Conservation (phyloP, 35 echinoderm and acorn worm genomes). For the Heliocidaris tuberculata region DNA sequence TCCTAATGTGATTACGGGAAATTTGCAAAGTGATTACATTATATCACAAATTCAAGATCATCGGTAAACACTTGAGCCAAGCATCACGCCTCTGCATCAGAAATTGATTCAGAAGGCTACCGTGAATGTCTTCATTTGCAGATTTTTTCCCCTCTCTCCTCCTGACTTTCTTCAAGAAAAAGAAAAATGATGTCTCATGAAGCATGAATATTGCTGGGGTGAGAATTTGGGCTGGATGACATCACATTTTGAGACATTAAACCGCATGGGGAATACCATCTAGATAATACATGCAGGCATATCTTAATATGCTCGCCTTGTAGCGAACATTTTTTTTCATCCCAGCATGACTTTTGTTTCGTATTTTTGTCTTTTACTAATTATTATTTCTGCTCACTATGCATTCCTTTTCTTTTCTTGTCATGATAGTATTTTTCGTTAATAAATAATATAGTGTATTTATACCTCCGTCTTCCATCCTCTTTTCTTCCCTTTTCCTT, state of each 20-base stretch:
- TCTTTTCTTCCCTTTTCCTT: too few relatives aligned
- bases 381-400: too few relatives aligned
- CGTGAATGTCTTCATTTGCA: background rate
- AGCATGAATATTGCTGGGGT: background rate
- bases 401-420: too few relatives aligned
- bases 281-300: too few relatives aligned
- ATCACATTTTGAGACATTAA: background rate
- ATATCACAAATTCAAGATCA: slow-evolving; percentile 29
- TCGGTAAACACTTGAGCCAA: background rate
- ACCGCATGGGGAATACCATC: background rate
- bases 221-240: background rate
- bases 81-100: background rate
- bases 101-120: background rate
- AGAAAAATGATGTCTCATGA: background rate
- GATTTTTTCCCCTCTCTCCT: background rate
- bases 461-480: too few relatives aligned
- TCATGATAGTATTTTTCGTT: too few relatives aligned
- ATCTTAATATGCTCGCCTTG: too few relatives aligned
- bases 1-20: slow-evolving; percentile 23
- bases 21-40: slow-evolving; percentile 38
- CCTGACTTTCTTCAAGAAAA: background rate
- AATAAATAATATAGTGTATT: too few relatives aligned
- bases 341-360: too few relatives aligned
- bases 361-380: too few relatives aligned
- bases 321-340: too few relatives aligned